phyloP scores from a whole-genome alignment of 2,888 invertebrate species.

The Lepidocyrtinus sp. region DNA sequence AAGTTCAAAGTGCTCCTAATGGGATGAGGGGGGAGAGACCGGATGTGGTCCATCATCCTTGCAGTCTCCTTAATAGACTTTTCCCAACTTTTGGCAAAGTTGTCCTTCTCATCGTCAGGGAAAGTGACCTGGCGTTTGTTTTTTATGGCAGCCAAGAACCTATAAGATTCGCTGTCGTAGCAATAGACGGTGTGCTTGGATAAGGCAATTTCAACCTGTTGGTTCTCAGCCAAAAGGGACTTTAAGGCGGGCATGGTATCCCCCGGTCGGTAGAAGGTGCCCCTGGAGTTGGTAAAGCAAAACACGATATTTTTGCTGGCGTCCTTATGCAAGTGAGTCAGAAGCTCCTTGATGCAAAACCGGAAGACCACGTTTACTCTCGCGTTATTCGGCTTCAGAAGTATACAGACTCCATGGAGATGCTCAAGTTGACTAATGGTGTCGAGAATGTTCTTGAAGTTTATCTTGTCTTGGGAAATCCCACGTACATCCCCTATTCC shows the following conservation, averaged over 20 bases:
- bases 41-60: constrained; percentile 46
- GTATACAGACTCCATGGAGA: constrained; percentile 57
- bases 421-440: constrained; percentile 28
- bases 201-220: constrained; percentile 30
- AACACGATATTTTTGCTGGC: constrained; percentile 56
- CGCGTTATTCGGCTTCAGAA: constrained; percentile 59
- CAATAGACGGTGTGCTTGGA: constrained; percentile 50
- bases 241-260: constrained; percentile 48
- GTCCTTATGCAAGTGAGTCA: constrained; percentile 53
- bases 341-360: constrained; percentile 59
- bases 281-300: constrained; percentile 59
- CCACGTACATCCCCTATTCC: constrained; percentile 53
- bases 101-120: constrained; percentile 22
- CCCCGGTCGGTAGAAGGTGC: constrained; percentile 59
- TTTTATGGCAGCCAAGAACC: constrained; percentile 60
- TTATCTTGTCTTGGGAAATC: constrained; percentile 48
- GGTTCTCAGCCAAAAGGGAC: constrained; percentile 28
- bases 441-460: constrained; percentile 49
- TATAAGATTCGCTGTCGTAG: constrained; percentile 59
- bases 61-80: constrained; percentile 49
- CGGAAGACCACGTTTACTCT: constrained; percentile 38
- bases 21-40: constrained; percentile 28
- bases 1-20: constrained; percentile 47
- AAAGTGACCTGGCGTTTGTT: constrained; percentile 40
- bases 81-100: constrained; percentile 49